Conservation (phyloP, 2,113 vertebrate species). For the Myrmophylax atrothorax region DNA sequence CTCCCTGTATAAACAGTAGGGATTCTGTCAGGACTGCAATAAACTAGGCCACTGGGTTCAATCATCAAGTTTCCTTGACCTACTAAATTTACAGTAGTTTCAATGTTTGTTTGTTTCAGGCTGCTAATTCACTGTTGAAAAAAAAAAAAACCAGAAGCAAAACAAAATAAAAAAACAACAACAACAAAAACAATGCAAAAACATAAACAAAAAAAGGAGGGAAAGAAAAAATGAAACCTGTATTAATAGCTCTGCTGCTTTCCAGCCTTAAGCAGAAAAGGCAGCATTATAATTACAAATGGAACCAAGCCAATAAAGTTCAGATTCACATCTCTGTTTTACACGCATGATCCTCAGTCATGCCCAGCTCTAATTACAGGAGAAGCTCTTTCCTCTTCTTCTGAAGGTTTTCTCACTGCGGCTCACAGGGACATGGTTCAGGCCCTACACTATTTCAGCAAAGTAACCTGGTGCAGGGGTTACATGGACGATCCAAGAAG, state of each 20-base stretch:
- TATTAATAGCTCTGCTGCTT: background rate
- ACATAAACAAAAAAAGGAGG: background rate
- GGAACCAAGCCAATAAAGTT: background rate
- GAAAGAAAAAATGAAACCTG: background rate
- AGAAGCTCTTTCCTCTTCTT: background rate
- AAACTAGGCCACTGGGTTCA: constrained; percentile 39
- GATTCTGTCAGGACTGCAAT: constrained; percentile 59
- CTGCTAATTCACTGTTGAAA: background rate
- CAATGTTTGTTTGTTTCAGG: constrained; percentile 12
- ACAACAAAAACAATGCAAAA: too few species aligned
- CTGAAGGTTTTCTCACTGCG: background rate
- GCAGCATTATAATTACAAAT: background rate
- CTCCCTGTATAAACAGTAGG: constrained; percentile 29
- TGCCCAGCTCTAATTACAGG: background rate
- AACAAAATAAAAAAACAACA: too few species aligned
- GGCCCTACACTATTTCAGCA: background rate
- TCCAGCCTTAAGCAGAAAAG: background rate
- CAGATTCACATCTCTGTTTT: background rate
- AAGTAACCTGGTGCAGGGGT: background rate
- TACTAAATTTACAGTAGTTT: constrained; percentile 59
- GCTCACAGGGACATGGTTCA: background rate
- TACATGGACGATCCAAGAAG: background rate
- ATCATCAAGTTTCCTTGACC: constrained; percentile 68
- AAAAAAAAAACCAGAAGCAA: background rate
- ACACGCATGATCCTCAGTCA: background rate